Base-by-base conservation (phyloP, 1,140 invertebrate species). In the Melitaea cinxia region DNA sequence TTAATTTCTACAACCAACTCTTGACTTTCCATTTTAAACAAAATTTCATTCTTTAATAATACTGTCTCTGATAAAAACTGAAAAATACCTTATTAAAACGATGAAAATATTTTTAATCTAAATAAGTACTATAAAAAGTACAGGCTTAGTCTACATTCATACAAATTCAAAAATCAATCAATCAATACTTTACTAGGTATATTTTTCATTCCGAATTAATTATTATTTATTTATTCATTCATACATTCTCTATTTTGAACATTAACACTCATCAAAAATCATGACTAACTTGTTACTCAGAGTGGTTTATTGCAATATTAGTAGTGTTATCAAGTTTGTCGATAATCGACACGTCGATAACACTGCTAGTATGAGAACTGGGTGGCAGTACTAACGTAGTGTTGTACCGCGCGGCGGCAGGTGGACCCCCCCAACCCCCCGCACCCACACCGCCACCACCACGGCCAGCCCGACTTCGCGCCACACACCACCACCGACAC, bases 301-400 rank as follows among this genome's bases (percentile, higher is more conserved):
- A 47, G 39, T 45, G 42, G 42, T 47, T 23, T 21, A 47, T 56
- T 57, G 39, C 14, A 19, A 47, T 57, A 57, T 57, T 57, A 57
- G 55, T 30, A 45, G 47, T 47, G 55, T 57, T 57, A 57, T 47
- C 55, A 15, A 12, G 10, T 6, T 26, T 6, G 23, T 28, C 30
- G 15, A 53, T 14, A 10, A 10, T 3, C 24, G 21, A 26, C 30
- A 53, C n/a, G n/a, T n/a, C n/a, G 33, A 58, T 58, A 58, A 64
- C 61, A 64, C 57, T 57, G 61, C 61, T 64, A 64, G 45, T 64
- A 64, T 23, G 39, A 35, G 7, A 28, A 50, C 37, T 47, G 54
- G 78, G 82, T 83, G 78, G 74, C 75, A 79, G 82, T 85, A 88
- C 85, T 88, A 88, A 88, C 85, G 65, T 75, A 77, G 83, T 84